Evolutionary conservation across 1,140 invertebrate species (phyloP).

Genomic region (Cotesia glomerata): DNA sequence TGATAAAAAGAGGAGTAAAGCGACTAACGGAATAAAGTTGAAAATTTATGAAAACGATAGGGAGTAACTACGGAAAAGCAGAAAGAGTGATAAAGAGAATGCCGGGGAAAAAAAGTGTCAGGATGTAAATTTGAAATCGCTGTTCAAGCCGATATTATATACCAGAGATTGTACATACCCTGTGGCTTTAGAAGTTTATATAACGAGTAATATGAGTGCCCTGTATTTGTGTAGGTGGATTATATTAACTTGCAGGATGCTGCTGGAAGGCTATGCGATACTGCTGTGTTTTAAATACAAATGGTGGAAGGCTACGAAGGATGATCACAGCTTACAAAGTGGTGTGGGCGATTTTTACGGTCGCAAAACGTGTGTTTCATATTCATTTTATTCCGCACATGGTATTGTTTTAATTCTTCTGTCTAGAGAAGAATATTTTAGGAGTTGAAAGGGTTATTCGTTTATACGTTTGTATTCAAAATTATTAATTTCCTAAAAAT

Average conservation of each 20-base stretch:
- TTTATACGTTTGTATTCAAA: too few species aligned
- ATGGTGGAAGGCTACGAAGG: conserved; percentile 7
- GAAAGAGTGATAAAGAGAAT: conserved; percentile 7
- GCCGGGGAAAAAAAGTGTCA: conserved; percentile 19
- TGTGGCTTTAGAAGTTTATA: not conserved
- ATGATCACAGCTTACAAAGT: not conserved
- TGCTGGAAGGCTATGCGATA: too few species aligned
- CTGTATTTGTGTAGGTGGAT: conserved; percentile 6
- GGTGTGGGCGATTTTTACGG: conserved; percentile 24
- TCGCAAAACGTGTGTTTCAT: not conserved
- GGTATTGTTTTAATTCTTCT: not conserved
- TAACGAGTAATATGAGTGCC: not conserved
- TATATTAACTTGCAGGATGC: not conserved
- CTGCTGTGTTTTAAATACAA: conserved; percentile 16
- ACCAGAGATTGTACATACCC: not conserved
- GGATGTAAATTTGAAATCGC: conserved; percentile 5
- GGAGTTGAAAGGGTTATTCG: too few species aligned
- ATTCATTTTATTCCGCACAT: not conserved
- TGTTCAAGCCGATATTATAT: not conserved
- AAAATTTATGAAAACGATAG: conserved; percentile 56
- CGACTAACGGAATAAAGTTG: conserved; percentile 53
- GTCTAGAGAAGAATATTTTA: not conserved
- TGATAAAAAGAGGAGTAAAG: conserved; percentile 17
- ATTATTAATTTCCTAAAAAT: too few species aligned
- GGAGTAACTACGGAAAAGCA: conserved; percentile 18